Base-by-base conservation (phyloP, 1,140 invertebrate species). In the Meloidogyne floridensis region DNA sequence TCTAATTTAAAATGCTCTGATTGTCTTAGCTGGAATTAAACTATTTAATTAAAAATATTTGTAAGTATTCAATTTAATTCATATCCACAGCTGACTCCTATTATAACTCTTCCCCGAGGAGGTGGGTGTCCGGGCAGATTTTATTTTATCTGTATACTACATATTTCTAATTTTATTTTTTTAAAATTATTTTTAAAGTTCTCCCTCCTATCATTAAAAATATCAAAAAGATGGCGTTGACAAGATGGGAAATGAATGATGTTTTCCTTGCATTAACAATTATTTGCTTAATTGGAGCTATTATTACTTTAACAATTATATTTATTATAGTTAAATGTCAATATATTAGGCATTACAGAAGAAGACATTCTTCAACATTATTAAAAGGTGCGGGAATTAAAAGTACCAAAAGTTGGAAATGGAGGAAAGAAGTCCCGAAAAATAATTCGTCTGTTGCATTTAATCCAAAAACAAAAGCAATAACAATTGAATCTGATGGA, bases 401-500 rank as follows among this genome's bases (percentile, higher is more conserved):
- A 72, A 51, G 70, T 47, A 80, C 53, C n/a, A 13, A 69, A 42
- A 70, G 59, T 32, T 43, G 43, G 20, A 59, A 65, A 56, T n/a
- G 20, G 32, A 59, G 47, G 1, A 20, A 51, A 20, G 20, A 42
- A 77, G 53, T 15, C n/a, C 32, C 15, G 18, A 51, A 77, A 20
- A 13, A 56, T 15, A 54, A 53, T 11, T 18, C 51, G 8, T 77
- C 20, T 59, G 32, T 18, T 77, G 32, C 54, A 59, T 59, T 77
- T n/a, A 65, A 18, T 56, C 32, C 75, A 18, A 77, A 77, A 18
- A 18, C 53, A 65, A 53, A 53, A n/a, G 78, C 78, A 9, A 51
- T 84, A 13, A 54, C 83, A 3, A 79, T 84, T 15, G 83, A 84
- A 18, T 83, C 59, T 11, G 72, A 82, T 43, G 85, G 88, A 54